A percentile compares a stretch with the other conserved stretches of the same genome.
These are phyloP conservation scores for Saxidomus purpurata DNA, from an alignment of 1,140 invertebrate species.

Conservation along the genomic window DNA sequence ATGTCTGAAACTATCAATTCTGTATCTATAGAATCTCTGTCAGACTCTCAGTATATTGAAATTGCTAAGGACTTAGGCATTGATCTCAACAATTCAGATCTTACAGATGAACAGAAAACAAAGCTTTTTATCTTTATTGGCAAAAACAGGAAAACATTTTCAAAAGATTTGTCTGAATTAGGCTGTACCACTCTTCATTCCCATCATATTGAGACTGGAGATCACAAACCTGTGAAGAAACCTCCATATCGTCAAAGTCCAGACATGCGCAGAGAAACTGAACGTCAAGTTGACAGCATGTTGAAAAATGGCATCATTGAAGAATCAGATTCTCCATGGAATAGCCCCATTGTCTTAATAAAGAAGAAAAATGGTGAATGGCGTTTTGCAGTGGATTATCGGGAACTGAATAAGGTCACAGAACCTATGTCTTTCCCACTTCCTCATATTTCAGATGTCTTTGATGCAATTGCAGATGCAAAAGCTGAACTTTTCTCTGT, in stretches of 20 bases:
- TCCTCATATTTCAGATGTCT: conserved; percentile 27
- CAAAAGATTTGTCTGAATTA: conserved; percentile 49
- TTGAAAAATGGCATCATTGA: conserved; percentile 24
- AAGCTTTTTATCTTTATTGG: conserved; percentile 41
- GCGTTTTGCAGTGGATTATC: conserved; percentile 68
- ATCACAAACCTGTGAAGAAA: conserved; percentile 26
- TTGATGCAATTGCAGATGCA: conserved; percentile 31
- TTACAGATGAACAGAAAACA: conserved; percentile 5
- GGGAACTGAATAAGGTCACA: conserved; percentile 62
- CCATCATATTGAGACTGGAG: conserved; percentile 49
- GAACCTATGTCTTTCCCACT: conserved; percentile 32
- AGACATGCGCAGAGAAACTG: not conserved
- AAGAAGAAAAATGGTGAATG: conserved; percentile 62
- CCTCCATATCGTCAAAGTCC: not conserved
- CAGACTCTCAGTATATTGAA: too few species aligned
- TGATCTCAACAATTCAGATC: not conserved
- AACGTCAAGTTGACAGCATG: conserved; percentile 50
- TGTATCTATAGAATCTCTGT: too few species aligned
- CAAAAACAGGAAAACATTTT: conserved; percentile 50
- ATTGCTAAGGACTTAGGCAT: conserved; percentile 16
- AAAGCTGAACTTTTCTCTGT: conserved; percentile 21
- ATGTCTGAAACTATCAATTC: too few species aligned
- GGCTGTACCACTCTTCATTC: conserved; percentile 36
- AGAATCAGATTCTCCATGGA: conserved; percentile 32
- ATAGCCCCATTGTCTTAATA: conserved; percentile 53